Evolutionary conservation across 2,113 vertebrate species (phyloP), one percentile per base, ranked within the genome.

Genomic region (Spheniscus mendiculus): DNA sequence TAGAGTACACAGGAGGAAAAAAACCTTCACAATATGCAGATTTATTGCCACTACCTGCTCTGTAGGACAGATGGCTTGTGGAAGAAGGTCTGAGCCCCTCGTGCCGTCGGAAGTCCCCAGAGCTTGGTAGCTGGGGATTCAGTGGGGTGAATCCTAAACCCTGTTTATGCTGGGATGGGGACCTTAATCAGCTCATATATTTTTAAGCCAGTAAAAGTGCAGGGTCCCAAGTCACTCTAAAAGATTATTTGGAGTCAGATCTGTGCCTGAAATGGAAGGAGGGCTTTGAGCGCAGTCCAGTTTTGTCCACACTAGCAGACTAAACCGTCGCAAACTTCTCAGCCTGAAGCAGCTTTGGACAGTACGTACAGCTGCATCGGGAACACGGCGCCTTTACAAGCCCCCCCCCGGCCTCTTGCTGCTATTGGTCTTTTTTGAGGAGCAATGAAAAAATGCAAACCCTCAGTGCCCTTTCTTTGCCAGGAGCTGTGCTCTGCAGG

Each of bases 11-110:
- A 0, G 40, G 29, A 45, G 29, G 15, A 10, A 52, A 56, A 67
- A 76, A 67, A 3, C n/a, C 50, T 61, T 47, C 47, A 19, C 15
- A 34, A 4, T 4, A 47, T 0, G 0, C 19, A 58, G 34, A 20
- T 83, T 22, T 66, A 27, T 67, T 55, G 69, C 40, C 26, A 15
- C 27, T 58, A 14, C 11, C 42, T 32, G 58, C 30, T 50, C 47
- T 14, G 8, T 53, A 52, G 49, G 61, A 29, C 25, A 36, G 18
- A 21, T 16, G 19, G 52, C 50, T 93, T 2, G 2, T 45, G 26
- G 66, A 19, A 30, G 29, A 44, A 32, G n/a, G 15, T 47, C 29
- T 2, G 2, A 87, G 72, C 47, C 27, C 15, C 17, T 45, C 4
- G 11, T 27, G 11, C 58, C 0, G 0, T 13, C 58, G 26, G 67